Percentiles rank a stretch among this genome's conserved stretches.
phyloP scores from a whole-genome alignment of 2,888 invertebrate genomes.

The Netelia fuscicornis region DNA sequence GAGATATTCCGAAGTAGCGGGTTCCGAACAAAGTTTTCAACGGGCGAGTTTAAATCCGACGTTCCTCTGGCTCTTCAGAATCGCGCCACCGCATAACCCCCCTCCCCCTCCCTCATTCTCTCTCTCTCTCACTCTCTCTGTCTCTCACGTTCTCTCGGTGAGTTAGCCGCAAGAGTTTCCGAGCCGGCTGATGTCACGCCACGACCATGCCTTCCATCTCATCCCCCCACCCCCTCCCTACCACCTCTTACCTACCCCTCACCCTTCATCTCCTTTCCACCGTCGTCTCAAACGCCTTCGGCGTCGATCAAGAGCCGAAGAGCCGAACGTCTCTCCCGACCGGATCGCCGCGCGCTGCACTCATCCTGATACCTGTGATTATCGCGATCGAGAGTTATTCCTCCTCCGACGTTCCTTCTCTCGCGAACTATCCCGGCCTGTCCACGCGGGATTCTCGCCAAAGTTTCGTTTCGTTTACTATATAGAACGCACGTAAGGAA shows the following conservation, averaged over 20 bases:
- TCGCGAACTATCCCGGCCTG: background rate
- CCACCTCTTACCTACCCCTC: background rate
- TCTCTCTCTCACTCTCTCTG: conserved; percentile 16
- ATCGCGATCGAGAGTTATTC: conserved; percentile 56
- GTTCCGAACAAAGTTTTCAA: conserved; percentile 77
- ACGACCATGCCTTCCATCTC: conserved; percentile 22
- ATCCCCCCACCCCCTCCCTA: background rate
- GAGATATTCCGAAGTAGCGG: conserved; percentile 75
- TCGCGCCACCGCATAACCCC: conserved; percentile 33
- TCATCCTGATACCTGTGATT: conserved; percentile 57
- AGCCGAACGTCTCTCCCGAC: conserved; percentile 50
- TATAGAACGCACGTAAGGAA: no score
- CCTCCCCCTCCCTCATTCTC: conserved; percentile 42
- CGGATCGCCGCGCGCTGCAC: conserved; percentile 33
- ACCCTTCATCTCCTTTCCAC: background rate
- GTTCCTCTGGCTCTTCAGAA: conserved; percentile 58
- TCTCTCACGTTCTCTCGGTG: background rate
- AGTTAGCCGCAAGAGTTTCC: conserved; percentile 54
- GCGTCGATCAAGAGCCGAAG: conserved; percentile 50
- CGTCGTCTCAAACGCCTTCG: conserved; percentile 27
- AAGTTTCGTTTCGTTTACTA: no score
- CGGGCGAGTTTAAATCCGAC: conserved; percentile 65
- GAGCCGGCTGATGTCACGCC: conserved; percentile 42
- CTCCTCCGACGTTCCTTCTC: conserved; percentile 29
- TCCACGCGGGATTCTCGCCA: no score